Conservation (phyloP, 2,888 invertebrate species). For the Drosophila macrothrix region DNA sequence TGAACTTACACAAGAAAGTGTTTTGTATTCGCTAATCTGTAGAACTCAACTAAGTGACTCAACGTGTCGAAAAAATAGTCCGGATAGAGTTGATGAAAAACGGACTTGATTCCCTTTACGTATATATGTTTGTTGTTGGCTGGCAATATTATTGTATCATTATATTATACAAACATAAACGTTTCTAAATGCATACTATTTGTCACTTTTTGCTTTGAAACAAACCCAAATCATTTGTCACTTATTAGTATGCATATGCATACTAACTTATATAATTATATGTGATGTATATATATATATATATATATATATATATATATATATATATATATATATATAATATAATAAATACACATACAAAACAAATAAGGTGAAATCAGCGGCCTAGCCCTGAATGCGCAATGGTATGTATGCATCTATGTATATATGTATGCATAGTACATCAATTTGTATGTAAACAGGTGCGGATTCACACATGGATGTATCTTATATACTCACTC, state of each 20-base stretch:
- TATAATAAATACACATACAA: not conserved
- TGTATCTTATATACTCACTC: not conserved
- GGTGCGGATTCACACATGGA: not conserved
- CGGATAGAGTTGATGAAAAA: constrained; percentile 30
- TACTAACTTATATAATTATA: not conserved
- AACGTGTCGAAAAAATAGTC: constrained; percentile 1
- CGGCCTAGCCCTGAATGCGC: not conserved
- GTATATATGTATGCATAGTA: not conserved
- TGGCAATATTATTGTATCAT: not conserved
- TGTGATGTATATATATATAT: not conserved
- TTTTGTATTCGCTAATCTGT: constrained; percentile 31
- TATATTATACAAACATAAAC: not conserved
- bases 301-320: not conserved
- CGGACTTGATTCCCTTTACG: constrained; percentile 11
- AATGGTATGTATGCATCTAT: not conserved
- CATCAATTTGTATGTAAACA: constrained; percentile 1
- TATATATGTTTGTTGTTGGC: not conserved
- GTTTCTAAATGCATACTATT: not conserved
- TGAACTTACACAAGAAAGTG: not conserved
- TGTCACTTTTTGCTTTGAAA: not conserved
- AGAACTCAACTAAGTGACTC: constrained; percentile 17
- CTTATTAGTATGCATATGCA: not conserved
- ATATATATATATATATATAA: not conserved
- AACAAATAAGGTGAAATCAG: not conserved
- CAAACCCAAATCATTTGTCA: not conserved